Conservation (phyloP, 2,888 invertebrate species). For the Phytoseiulus persimilis region DNA sequence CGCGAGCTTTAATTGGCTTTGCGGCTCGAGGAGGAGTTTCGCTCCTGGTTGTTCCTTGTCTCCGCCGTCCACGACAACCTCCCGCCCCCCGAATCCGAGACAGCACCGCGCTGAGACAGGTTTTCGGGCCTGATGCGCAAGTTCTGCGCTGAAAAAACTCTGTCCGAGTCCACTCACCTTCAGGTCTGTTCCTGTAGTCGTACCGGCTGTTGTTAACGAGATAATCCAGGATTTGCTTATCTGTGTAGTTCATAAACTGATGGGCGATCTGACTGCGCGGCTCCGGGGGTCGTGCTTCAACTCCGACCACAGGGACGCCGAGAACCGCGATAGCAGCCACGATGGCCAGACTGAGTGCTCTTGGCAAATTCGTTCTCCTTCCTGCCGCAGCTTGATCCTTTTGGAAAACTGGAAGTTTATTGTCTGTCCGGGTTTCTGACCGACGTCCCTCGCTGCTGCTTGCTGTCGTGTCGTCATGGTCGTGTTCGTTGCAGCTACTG, state of each 20-base stretch:
- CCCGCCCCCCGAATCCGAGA: not conserved
- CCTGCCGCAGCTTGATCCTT: constrained; percentile 12
- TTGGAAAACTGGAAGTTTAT: constrained; percentile 39
- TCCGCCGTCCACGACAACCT: not conserved
- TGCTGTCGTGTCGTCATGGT: not conserved
- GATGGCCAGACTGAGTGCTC: not conserved
- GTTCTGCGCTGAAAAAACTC: not conserved
- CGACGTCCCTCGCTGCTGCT: not conserved
- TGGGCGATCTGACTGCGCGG: not conserved
- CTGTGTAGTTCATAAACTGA: constrained; percentile 53
- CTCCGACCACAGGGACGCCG: not conserved
- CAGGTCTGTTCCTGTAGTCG: constrained; percentile 83
- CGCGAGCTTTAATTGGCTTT: not conserved
- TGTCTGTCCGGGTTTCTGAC: constrained; percentile 7
- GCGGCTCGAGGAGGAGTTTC: not conserved
- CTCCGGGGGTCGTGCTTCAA: constrained; percentile 27
- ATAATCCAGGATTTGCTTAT: constrained; percentile 62
- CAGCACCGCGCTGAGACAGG: no score
- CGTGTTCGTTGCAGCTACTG: constrained; percentile 12
- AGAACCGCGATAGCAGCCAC: not conserved
- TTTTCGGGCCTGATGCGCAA: not conserved
- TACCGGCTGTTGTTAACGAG: constrained; percentile 76
- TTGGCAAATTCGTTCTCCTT: constrained; percentile 9
- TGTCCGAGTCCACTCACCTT: constrained; percentile 48
- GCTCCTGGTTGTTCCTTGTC: not conserved